Base-by-base conservation (phyloP, 2,113 vertebrate genomes). In the Eurypyga helias region DNA sequence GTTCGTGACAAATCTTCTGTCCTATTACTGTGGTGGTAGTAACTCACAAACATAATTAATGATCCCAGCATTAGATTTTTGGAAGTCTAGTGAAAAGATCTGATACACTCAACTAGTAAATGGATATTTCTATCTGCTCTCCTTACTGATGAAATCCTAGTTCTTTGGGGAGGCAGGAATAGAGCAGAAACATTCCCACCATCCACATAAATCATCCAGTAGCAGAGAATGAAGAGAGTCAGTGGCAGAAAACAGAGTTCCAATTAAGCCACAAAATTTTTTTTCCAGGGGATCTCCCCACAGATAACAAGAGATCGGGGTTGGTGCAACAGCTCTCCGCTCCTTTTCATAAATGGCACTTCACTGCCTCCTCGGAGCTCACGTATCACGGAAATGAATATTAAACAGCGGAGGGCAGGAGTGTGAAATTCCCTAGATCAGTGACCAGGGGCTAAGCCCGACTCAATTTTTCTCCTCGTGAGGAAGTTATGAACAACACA, bases 241-340 rank as follows among this genome's bases (percentile, higher is more conserved):
- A 43, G 62, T 75, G 65, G 88, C 60, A 94, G 52, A 97, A 94
- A 92, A 82, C 43, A 78, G 55, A 87, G 84, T 87, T 91, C 65
- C 46, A 91, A 78, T 94, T 91, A 89, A 96, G 43, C 23, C 55
- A 81, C 9, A 19, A 16, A 13, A 28, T 25, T 52, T 45, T 79
- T 78, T 61, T 84, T 24, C 29, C 70, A 81, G 17, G 6, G 58
- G n/a, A 73, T 80, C 49, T 36, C 75, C 55, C 83, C 77, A 66
- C 2, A 89, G 77, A 73, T 86, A 60, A 83, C 19, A 64, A 52
- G 51, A 90, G 31, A 88, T 55, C 19, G 61, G 62, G 31, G 65
- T 4, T 94, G 55, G 29, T 71, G 57, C 61, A 76, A 90, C 71
- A 92, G 60, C 38, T 55, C 45, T 66, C 70, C 49, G 31, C n/a